Percentiles rank a stretch among this genome's conserved stretches.
Evolutionary conservation across 2,797 vertebrate genomes (phyloP).

Genomic region (Lophius americanus): DNA sequence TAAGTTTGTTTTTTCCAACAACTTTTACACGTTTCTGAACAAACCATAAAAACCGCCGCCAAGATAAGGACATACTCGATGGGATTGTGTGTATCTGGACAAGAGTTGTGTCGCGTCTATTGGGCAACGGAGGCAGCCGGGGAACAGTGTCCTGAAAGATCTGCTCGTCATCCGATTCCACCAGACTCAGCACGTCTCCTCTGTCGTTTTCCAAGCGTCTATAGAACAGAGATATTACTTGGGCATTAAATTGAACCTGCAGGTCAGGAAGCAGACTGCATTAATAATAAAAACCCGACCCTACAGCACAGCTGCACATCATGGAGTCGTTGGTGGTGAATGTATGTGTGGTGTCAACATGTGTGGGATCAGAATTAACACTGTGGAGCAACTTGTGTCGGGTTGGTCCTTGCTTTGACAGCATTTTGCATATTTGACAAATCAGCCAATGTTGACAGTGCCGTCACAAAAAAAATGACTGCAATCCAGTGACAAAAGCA

Average conservation of each 20-base stretch:
- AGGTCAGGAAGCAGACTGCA: background rate
- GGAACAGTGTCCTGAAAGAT: constrained; percentile 73
- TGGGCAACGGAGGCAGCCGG: constrained; percentile 70
- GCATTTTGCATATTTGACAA: too few species aligned
- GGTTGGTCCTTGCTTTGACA: background rate
- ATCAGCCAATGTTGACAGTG: too few species aligned
- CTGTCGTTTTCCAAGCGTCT: constrained; percentile 69
- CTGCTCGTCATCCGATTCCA: constrained; percentile 91
- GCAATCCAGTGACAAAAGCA: too few species aligned
- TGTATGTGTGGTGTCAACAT: background rate
- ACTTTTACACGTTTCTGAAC: background rate
- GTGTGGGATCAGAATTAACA: background rate
- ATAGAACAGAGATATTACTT: background rate
- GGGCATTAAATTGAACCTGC: background rate
- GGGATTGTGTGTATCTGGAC: constrained; percentile 81
- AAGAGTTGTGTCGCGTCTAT: constrained; percentile 70
- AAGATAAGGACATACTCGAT: constrained; percentile 59
- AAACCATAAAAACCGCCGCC: accelerated
- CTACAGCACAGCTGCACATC: background rate
- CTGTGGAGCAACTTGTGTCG: background rate
- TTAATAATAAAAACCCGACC: background rate
- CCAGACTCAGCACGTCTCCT: constrained; percentile 86
- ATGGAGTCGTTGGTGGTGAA: background rate
- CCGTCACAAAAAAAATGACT: background rate
- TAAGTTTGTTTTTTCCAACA: background rate